These are phyloP conservation scores for Eulemur mongoz DNA, from an alignment of 2,797 vertebrate species.

Conservation along the genomic window DNA sequence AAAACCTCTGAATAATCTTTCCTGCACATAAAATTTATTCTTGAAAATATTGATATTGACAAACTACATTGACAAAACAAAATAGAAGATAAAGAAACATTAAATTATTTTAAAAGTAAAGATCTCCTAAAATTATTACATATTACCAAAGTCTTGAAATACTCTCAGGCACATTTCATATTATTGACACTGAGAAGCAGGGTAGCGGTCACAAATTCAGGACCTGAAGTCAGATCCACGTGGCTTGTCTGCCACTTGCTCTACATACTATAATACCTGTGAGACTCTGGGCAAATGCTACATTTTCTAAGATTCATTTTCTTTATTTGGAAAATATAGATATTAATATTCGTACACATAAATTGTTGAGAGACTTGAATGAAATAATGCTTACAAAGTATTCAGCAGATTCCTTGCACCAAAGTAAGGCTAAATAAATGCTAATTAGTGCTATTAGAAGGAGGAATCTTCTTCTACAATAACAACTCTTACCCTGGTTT, in stretches of 20 bases:
- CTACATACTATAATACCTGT: too few relatives aligned
- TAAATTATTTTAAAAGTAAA: not conserved
- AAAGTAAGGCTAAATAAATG: slow-evolving; percentile 15
- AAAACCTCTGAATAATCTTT: not conserved
- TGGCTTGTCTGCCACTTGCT: not conserved
- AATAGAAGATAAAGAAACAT: not conserved
- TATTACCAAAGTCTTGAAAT: not conserved
- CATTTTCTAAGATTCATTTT: not conserved
- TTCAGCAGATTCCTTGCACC: not conserved
- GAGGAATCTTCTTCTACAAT: not conserved
- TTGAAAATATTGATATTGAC: not conserved
- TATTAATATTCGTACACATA: not conserved
- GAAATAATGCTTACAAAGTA: not conserved
- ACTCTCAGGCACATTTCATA: not conserved
- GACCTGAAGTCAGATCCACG: not conserved
- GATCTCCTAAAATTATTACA: not conserved
- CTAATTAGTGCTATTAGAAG: not conserved
- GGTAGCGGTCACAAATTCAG: not conserved
- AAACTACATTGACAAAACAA: not conserved
- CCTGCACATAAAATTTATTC: not conserved
- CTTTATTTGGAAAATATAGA: not conserved
- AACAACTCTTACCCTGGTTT: not conserved
- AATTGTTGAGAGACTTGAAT: not conserved
- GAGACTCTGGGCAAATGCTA: not conserved
- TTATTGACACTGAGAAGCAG: not conserved